A percentile compares a stretch with the other conserved stretches of the same genome.
phyloP scores from a whole-genome alignment of 2,888 invertebrate genomes.

The Apodemia hepburni region DNA sequence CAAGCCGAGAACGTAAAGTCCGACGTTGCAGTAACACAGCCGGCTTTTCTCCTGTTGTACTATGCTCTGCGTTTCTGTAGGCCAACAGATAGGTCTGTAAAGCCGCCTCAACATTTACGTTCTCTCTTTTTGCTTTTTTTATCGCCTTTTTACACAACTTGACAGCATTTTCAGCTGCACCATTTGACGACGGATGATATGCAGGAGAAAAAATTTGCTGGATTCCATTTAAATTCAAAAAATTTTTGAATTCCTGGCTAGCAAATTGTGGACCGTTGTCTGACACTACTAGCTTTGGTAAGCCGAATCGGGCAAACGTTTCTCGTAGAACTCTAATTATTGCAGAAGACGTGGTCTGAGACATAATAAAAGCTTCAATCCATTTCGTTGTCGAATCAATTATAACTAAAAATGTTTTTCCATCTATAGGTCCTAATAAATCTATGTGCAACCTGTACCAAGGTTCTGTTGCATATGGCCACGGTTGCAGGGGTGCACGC shows the following conservation, averaged over 20 bases:
- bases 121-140: slow-evolving; percentile 28
- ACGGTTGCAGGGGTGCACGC: slow-evolving; percentile 29
- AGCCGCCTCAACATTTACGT: slow-evolving; percentile 2
- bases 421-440: slow-evolving; percentile 28
- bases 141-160: slow-evolving; percentile 30
- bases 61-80: slow-evolving; percentile 26
- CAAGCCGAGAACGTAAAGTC: slow-evolving; percentile 7
- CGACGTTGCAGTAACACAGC: slow-evolving; percentile 20
- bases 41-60: slow-evolving; percentile 25
- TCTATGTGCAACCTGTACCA: slow-evolving; percentile 33
- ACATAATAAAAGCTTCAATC: too few relatives aligned
- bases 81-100: slow-evolving; percentile 25
- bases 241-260: slow-evolving; percentile 24
- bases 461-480: slow-evolving; percentile 27
- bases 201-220: slow-evolving; percentile 20
- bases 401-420: slow-evolving; percentile 19
- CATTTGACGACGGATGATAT: slow-evolving; percentile 29
- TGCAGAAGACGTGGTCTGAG: too few relatives aligned
- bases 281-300: slow-evolving; percentile 22
- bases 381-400: too few relatives aligned
- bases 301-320: slow-evolving; percentile 26
- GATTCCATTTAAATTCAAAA: slow-evolving; percentile 23
- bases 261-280: slow-evolving; percentile 30
- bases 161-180: slow-evolving; percentile 31
- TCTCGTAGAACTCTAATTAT: slow-evolving; percentile 25